Base-by-base conservation (phyloP, 2,888 invertebrate species). In the Oscheius sp. region DNA sequence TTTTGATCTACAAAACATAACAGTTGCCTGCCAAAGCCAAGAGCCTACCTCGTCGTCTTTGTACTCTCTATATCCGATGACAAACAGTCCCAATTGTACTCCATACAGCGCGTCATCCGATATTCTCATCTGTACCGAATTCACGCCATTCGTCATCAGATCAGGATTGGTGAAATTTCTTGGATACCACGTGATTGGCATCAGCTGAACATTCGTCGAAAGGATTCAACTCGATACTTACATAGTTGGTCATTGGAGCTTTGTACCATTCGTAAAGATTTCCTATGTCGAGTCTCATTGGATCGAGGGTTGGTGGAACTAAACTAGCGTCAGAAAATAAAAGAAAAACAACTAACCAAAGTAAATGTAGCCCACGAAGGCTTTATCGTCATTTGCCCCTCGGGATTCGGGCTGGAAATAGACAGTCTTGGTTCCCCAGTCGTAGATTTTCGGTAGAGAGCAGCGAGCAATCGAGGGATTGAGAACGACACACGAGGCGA, bases 291-390 rank as follows among this genome's bases (percentile, higher is more conserved):
- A 89, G 74, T 42, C 88, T 71, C 85, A 86, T 86, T 7, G 89
- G 89, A 80, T 89, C 89, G 4, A 89, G 77, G 4, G 88, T 88
- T 35, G 88, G 89, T 1, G 89, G 89, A 1, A 89, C 86, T 86
- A 53, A 70, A 84, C 1, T n/a, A 2, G 32, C 10, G 4, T 32
- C 50, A 58, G 32, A 21, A 35, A 10, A 48, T 7, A 37, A 1
- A 13, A n/a, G 13, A 55, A 21, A 11, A 7, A 21, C 21, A 21
- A 2, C 7, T n/a, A 37, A 86, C 86, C 88, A 59, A 89, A 89
- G 75, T 89, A 89, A 50, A 89, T 87, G 70, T 85, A 89, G n/a
- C 89, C 89, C 5, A 88, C 86, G 73, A 86, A 89, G 0, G 89
- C 88, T 73, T 87, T 87, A 42, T 89, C 86, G 65, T 85, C 86